Percentiles rank a stretch among this genome's conserved stretches.
phyloP scores from a whole-genome alignment of 2,113 vertebrate species.

The Nothocercus julius region DNA sequence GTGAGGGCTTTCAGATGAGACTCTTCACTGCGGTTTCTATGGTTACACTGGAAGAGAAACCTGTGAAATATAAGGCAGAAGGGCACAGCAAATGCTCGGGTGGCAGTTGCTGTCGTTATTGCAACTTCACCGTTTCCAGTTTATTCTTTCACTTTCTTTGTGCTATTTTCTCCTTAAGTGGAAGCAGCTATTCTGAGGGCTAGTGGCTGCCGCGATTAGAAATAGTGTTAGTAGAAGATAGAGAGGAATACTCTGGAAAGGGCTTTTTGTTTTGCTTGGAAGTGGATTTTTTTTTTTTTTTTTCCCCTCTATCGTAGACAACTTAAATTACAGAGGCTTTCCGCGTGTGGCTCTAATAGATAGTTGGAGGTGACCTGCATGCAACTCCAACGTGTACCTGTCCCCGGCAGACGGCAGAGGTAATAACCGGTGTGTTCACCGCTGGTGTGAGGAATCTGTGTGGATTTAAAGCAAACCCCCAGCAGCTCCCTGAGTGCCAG shows the following conservation, averaged over 20 bases:
- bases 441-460: slow-evolving; percentile 3
- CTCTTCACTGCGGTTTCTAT: slow-evolving; percentile 65
- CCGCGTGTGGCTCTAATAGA: not conserved
- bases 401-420: not conserved
- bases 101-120: slow-evolving; percentile 24
- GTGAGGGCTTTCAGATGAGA: slow-evolving; percentile 46
- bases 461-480: slow-evolving; percentile 30
- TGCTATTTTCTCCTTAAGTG: not conserved
- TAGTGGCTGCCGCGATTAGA: not conserved
- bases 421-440: not conserved
- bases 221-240: not conserved
- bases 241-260: not conserved
- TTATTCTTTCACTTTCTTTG: slow-evolving; percentile 22
- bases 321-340: not conserved
- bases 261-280: slow-evolving; percentile 11
- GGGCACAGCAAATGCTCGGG: not conserved
- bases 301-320: not conserved
- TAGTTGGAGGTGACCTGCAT: not conserved
- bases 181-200: not conserved
- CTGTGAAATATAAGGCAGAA: slow-evolving; percentile 24
- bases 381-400: fast-evolving
- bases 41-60: slow-evolving; percentile 64
- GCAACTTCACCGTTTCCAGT: slow-evolving; percentile 9
- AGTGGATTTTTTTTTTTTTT: not conserved
- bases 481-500: not conserved